Evolutionary conservation across 2,888 invertebrate species (phyloP), one percentile per base, ranked within the genome.

Genomic region (Euproctis similis): DNA sequence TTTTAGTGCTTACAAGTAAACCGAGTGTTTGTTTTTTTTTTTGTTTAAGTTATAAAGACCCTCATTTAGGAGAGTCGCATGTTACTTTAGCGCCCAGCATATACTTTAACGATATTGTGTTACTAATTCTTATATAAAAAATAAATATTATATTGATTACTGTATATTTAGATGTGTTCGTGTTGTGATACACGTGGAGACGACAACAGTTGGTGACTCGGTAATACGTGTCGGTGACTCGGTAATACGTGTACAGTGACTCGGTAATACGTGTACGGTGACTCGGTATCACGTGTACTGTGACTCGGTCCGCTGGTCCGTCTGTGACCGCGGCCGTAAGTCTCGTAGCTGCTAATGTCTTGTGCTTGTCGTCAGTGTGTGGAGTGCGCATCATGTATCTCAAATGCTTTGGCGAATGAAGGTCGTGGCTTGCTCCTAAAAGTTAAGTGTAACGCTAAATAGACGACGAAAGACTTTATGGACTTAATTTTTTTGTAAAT

Each of bases 401-500:
- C 52, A 48, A 52, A 52, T 54, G 65, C 64, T 61, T 60, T 39
- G 48, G 46, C 57, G 55, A 47, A 51, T 53, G 45, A 45, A 42
- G 52, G 38, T 59, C 57, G 56, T 59, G 62, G 69, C 69, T 68
- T 68, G 62, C 62, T 62, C 60, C 53, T 64, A 63, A 57, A n/a
- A 48, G 55, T 64, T 64, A 60, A 67, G 63, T 72, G 72, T 71
- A 17, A 67, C 61, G 70, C 73, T 71, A 66, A n/a, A n/a, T 67
- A 61, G 71, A 68, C 64, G 76, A 74, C 72, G 70, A 76, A 78
- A 77, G 70, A 80, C 77, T 50, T 46, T 74, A 71, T 65, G 68
- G 68, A 78, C 71, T 76, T 78, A 70, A 78, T 75, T 72, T 19
- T n/a, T n/a, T 74, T 82, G 80, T 82, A 80, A 60, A 81, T 80